Evolutionary conservation across 2,797 vertebrate species (phyloP), one percentile per base, ranked within the genome.

Genomic region (Aphelocoma californica): DNA sequence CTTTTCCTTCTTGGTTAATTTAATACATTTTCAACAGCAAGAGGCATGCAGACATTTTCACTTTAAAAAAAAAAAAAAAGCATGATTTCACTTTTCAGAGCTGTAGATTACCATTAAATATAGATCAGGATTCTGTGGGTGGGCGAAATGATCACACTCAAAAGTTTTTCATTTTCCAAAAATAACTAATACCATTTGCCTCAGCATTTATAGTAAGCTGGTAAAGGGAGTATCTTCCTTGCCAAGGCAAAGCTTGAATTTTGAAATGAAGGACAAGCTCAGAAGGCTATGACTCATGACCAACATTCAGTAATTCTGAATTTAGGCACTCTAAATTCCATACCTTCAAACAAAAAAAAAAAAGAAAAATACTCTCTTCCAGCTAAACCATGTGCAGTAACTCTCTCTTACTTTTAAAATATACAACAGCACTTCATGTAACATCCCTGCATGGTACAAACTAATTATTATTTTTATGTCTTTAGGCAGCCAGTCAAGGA

Each of bases 141-240:
- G 83, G 50, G 53, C 29, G 36, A 87, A 87, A 77, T 44, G 13
- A 92, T 69, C 53, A 62, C 29, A 71, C 42, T 69, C 88, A 80
- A 72, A 80, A 67, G 61, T 48, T 89, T 71, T 93, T 61, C 17
- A 20, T 79, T 87, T 93, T 88, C 93, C 57, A 77, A 88, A 96
- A 92, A 94, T 92, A 96, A 85, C 80, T 82, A 90, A 85, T 42
- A 66, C 42, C 58, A 73, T 88, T 93, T 0, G n/a, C 67, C 61
- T 95, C 90, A 81, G 74, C 74, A 56, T 90, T 93, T 85, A 71
- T 3, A 95, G 67, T 40, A 84, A 90, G 64, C 67, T 90, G 71
- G 80, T 67, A 65, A 94, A 94, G 50, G 67, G 38, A 95, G 25
- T 18, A 50, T 54, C 44, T 61, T 87, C 47, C 86, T 71, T 82